These are phyloP conservation scores for Cassiopea andromeda DNA, from an alignment of 30 jellyfish, hydroid and myxozoan species.

Conservation along the genomic window DNA sequence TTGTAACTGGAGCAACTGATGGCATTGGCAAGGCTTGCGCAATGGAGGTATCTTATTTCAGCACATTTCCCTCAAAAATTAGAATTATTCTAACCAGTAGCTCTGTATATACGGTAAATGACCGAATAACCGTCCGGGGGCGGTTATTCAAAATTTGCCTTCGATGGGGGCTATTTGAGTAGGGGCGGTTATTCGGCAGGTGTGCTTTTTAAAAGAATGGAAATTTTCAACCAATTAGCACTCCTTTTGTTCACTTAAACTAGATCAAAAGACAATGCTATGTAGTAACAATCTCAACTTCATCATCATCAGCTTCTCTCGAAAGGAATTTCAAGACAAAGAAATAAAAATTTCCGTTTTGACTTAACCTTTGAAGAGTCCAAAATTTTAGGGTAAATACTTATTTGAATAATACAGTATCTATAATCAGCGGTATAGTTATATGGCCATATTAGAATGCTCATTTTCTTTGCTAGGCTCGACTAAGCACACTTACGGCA, in stretches of 20 bases:
- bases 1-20: constrained; percentile 97
- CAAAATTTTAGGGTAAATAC: too few species aligned
- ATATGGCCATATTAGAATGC: background rate
- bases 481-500: background rate
- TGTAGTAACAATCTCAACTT: background rate
- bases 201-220: background rate
- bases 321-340: background rate
- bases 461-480: background rate
- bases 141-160: background rate
- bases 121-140: background rate
- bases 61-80: too few species aligned
- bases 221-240: background rate
- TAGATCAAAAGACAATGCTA: background rate
- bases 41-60: constrained; percentile 61
- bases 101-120: background rate
- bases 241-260: too few species aligned
- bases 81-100: too few species aligned
- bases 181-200: background rate
- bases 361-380: background rate
- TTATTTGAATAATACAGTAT: too few species aligned
- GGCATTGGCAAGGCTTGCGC: constrained; percentile 96
- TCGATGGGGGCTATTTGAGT: background rate
- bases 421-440: background rate
- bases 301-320: background rate
- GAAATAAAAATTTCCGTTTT: too few species aligned